Evolutionary conservation across 92 coral and sea anemone species (phyloP).

Genomic region (Palythoa grandiflora): DNA sequence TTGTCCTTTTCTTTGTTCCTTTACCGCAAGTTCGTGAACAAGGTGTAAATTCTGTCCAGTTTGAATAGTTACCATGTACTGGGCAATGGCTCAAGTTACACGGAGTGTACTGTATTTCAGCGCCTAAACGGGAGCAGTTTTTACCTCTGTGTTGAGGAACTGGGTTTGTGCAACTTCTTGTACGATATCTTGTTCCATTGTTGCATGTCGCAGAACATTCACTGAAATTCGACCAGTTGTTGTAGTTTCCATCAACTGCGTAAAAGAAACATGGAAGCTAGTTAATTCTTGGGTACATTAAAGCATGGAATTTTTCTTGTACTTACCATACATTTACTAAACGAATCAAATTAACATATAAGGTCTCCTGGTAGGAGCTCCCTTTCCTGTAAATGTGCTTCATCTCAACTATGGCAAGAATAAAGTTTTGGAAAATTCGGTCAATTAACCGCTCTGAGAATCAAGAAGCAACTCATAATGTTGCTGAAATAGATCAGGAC

Average conservation of each 20-base stretch:
- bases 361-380: no score
- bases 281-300: neutral
- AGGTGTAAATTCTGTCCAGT: conserved; percentile 48
- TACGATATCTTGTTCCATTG: conserved; percentile 43
- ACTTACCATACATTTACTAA: no score
- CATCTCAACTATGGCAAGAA: no score
- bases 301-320: no score
- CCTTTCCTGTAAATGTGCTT: no score
- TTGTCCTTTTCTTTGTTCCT: conserved; percentile 27
- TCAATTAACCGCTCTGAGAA: no score
- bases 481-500: no score
- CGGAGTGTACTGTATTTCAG: neutral
- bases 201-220: conserved; percentile 35
- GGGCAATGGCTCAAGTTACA: conserved; percentile 45
- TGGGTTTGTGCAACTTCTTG: conserved; percentile 50
- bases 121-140: conserved; percentile 40
- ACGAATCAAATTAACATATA: no score
- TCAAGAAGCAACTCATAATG: no score
- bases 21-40: conserved; percentile 52
- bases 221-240: conserved; percentile 34
- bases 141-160: conserved; percentile 48
- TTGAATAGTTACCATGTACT: conserved; percentile 44
- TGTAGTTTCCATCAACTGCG: conserved; percentile 46
- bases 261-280: neutral
- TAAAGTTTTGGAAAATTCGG: no score